Conservation (phyloP, 2,797 vertebrate species). For the Phaenicophaeus curvirostris region DNA sequence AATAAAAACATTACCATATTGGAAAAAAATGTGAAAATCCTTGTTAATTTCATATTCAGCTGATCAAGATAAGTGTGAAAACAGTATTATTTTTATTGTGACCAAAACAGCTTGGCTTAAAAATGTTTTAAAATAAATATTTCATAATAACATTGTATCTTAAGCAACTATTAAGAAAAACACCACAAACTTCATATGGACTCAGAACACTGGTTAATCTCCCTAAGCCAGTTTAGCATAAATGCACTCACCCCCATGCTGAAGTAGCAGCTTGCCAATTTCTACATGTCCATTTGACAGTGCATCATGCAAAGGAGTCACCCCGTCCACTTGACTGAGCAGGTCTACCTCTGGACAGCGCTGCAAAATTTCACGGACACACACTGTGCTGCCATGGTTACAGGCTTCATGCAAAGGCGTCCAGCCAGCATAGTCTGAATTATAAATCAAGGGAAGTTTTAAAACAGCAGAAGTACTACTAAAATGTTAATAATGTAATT, state of each 20-base stretch:
- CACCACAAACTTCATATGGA: slow-evolving; percentile 2
- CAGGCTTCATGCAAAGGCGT: slow-evolving; percentile 97
- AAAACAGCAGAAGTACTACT: slow-evolving; percentile 69
- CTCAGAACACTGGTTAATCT: slow-evolving; percentile 49
- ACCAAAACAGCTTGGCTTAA: slow-evolving; percentile 46
- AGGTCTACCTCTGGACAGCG: slow-evolving; percentile 87
- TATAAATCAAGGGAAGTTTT: slow-evolving; percentile 81
- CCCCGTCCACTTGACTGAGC: slow-evolving; percentile 88
- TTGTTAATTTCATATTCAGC: slow-evolving; percentile 37
- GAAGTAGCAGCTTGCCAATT: slow-evolving; percentile 91
- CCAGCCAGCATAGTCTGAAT: slow-evolving; percentile 94
- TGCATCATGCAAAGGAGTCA: slow-evolving; percentile 93
- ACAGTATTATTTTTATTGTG: slow-evolving; percentile 45
- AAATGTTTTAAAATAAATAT: slow-evolving; percentile 42
- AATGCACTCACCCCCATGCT: slow-evolving; percentile 79
- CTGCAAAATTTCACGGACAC: slow-evolving; percentile 89
- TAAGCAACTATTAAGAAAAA: slow-evolving; percentile 40
- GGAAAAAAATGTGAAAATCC: slow-evolving; percentile 8
- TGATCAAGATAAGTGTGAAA: slow-evolving; percentile 31
- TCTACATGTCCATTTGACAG: slow-evolving; percentile 87
- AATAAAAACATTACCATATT: slow-evolving; percentile 18
- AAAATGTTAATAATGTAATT: slow-evolving; percentile 36
- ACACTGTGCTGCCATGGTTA: slow-evolving; percentile 93
- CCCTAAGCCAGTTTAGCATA: slow-evolving; percentile 59
- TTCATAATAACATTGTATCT: slow-evolving; percentile 8